phyloP scores from a whole-genome alignment of 2,113 vertebrate species.

The Chloropsis cyanopogon region DNA sequence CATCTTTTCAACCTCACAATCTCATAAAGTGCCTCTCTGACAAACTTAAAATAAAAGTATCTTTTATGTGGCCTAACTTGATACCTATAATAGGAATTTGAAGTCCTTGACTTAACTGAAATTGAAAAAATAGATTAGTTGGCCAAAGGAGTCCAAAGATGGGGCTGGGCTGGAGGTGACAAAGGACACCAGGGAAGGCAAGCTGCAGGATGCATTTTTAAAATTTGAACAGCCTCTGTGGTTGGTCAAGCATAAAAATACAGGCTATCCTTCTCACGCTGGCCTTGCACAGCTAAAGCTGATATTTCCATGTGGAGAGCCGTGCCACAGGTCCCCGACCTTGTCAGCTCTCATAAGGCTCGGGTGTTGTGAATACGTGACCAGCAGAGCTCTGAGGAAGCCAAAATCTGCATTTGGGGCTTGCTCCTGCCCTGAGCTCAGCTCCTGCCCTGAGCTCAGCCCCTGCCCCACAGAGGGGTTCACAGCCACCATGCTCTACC shows the following conservation, averaged over 20 bases:
- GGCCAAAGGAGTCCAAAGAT: not conserved
- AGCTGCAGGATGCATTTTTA: not conserved
- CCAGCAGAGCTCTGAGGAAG: not conserved
- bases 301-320: constrained; percentile 4
- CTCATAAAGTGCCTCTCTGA: not conserved
- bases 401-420: not conserved
- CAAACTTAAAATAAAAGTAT: not conserved
- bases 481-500: not conserved
- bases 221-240: not conserved
- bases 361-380: not conserved
- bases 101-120: not conserved
- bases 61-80: not conserved
- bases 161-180: not conserved
- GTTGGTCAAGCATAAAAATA: constrained; percentile 5
- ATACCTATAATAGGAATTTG: not conserved
- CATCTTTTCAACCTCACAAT: not conserved
- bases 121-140: not conserved
- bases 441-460: not conserved
- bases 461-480: not conserved
- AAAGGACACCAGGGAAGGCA: not conserved
- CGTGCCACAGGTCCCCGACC: not conserved
- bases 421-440: not conserved
- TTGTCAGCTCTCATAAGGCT: constrained; percentile 31
- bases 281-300: not conserved
- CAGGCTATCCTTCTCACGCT: not conserved